Conservation (phyloP, 2,888 invertebrate species). For the Trisateles emortualis region DNA sequence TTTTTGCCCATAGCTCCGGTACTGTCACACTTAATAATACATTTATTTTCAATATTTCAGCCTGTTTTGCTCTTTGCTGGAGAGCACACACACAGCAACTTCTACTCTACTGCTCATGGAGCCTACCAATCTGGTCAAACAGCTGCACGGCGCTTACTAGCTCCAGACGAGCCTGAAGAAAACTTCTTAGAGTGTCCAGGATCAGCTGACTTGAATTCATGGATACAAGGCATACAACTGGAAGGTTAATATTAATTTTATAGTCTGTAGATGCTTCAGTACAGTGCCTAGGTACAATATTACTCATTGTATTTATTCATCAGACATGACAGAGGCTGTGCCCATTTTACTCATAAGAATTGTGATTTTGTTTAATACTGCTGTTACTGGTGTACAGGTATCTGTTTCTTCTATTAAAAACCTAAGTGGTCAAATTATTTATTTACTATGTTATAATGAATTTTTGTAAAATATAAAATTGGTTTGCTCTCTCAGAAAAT, state of each 20-base stretch:
- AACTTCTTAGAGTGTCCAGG: conserved; percentile 91
- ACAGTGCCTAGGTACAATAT: conserved; percentile 44
- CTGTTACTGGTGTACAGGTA: conserved; percentile 38
- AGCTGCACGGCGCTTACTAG: conserved; percentile 91
- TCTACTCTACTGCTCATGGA: conserved; percentile 98
- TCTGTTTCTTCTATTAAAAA: conserved; percentile 30
- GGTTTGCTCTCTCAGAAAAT: conserved; percentile 28
- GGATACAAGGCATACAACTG: conserved; percentile 95
- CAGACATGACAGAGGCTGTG: conserved; percentile 46
- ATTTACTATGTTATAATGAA: conserved; percentile 10
- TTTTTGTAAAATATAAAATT: conserved; percentile 6
- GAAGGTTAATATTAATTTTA: conserved; percentile 74
- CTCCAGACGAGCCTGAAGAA: conserved; percentile 88
- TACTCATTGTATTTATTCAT: conserved; percentile 43
- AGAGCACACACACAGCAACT: conserved; percentile 97
- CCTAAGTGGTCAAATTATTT: conserved; percentile 25
- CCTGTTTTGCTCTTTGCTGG: conserved; percentile 96
- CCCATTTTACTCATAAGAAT: conserved; percentile 44
- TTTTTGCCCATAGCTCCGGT: no score
- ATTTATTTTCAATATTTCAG: conserved; percentile 79
- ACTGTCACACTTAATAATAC: not conserved
- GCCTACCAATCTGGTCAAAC: conserved; percentile 95
- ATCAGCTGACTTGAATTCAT: conserved; percentile 93
- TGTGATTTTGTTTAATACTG: conserved; percentile 50
- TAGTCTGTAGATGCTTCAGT: conserved; percentile 34